Percentiles rank a stretch among this genome's conserved stretches.
Conservation (phyloP, 2,113 vertebrate species). For the Nothoprocta pentlandii region DNA sequence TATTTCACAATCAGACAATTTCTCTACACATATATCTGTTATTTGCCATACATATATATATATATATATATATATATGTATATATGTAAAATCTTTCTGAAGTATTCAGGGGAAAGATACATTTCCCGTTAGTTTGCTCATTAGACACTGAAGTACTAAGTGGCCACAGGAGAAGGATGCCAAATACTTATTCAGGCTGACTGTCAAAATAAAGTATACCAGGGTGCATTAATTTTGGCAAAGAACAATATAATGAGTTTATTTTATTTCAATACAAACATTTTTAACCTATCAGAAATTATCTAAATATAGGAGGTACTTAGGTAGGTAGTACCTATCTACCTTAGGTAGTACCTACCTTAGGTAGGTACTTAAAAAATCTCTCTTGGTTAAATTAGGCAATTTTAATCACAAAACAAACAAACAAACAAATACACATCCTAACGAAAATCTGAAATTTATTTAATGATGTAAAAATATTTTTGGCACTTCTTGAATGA, state of each 20-base stretch:
- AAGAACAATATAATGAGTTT: neutral
- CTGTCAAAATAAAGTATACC: neutral
- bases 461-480: neutral
- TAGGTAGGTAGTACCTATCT: neutral
- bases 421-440: neutral
- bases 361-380: neutral
- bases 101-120: neutral
- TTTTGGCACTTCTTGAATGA: neutral
- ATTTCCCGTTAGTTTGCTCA: neutral
- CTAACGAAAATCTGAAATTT: neutral
- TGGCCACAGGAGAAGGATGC: neutral
- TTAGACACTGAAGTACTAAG: neutral
- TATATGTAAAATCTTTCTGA: neutral
- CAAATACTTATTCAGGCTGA: neutral
- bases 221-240: neutral
- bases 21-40: neutral
- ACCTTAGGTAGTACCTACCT: no score
- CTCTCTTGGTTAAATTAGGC: rapidly evolving
- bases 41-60: rapidly evolving
- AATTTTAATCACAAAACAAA: neutral
- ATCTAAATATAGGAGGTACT: neutral
- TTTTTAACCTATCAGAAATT: neutral
- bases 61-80: no score
- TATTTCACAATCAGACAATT: neutral
- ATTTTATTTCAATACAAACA: neutral